phyloP scores from a whole-genome alignment of 2,888 invertebrate genomes.

The Villa cingulata region DNA sequence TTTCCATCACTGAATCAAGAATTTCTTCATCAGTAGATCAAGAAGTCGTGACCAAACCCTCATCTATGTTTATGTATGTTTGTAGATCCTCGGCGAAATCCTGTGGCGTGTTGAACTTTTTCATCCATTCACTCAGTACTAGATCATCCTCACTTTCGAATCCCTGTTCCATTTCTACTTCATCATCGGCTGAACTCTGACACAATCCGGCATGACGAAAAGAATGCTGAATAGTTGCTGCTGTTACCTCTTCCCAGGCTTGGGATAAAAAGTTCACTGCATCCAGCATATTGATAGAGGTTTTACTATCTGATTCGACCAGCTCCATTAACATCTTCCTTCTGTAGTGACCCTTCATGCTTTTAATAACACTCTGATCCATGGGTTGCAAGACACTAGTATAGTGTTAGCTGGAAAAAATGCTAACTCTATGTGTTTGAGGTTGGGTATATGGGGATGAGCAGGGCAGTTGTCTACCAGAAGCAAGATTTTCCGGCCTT shows the following conservation, averaged over 20 bases:
- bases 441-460: not conserved
- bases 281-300: not conserved
- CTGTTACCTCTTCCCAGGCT: slow-evolving; percentile 1
- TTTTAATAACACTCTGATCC: slow-evolving; percentile 1
- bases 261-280: not conserved
- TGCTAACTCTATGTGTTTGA: not conserved
- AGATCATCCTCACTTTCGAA: no score
- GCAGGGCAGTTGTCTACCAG: slow-evolving; percentile 1
- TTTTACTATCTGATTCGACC: not conserved
- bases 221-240: not conserved
- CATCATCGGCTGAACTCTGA: not conserved
- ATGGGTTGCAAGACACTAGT: slow-evolving; percentile 1
- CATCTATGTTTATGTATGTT: not conserved
- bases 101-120: slow-evolving; percentile 1
- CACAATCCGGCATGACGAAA: not conserved
- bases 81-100: not conserved
- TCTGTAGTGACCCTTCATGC: slow-evolving; percentile 15
- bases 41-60: not conserved
- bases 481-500: not conserved
- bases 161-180: not conserved
- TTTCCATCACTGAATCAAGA: not conserved
- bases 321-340: slow-evolving; percentile 2
- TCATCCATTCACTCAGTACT: no score
- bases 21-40: slow-evolving; percentile 1
- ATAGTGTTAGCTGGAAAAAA: not conserved